Conservation (phyloP, 2,113 vertebrate species). For the Danio rerio region GRCz12tu NC_133182.1:77011001-77011500, state of each 20-base stretch:
- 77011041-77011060: too few species aligned
- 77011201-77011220: too few species aligned
- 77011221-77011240: not conserved
- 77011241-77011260: not conserved
- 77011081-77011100: too few species aligned
- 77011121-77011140: too few species aligned
- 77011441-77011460: slow-evolving; percentile 74
- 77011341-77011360: not conserved
- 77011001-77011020: too few species aligned
- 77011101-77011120: too few species aligned
- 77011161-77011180: too few species aligned
- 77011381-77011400: slow-evolving; percentile 66
- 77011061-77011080: too few species aligned
- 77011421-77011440: slow-evolving; percentile 74
- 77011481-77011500: slow-evolving; percentile 3
- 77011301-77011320: slow-evolving; percentile 2
- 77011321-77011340: not conserved
- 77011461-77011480: slow-evolving; percentile 58
- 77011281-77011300: slow-evolving; percentile 25
- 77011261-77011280: not conserved
- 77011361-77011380: not conserved
- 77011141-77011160: too few species aligned
- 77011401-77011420: slow-evolving; percentile 81
- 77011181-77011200: too few species aligned
- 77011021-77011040: too few species aligned